A percentile compares a stretch with the other conserved stretches of the same genome.
phyloP scores from a whole-genome alignment of 2,797 vertebrate species.

The Sebastes taczanowskii region DNA sequence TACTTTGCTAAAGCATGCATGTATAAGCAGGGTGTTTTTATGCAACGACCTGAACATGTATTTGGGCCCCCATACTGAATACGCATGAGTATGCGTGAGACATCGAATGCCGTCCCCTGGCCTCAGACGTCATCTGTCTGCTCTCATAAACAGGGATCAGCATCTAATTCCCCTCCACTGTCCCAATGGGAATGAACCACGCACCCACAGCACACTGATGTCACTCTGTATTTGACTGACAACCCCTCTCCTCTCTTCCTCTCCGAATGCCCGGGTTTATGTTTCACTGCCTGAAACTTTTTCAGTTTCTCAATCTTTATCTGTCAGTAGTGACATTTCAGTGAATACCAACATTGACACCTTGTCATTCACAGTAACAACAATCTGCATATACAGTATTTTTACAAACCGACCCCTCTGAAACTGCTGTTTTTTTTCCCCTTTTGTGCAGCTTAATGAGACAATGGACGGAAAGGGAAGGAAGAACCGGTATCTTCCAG shows the following conservation, averaged over 20 bases:
- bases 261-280: conserved; percentile 13
- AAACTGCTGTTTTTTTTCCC: neutral
- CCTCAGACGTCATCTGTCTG: conserved; percentile 66
- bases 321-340: conserved; percentile 22
- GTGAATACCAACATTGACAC: conserved; percentile 1
- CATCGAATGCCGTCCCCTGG: conserved; percentile 23
- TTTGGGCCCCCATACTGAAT: conserved; percentile 21
- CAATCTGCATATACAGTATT: neutral
- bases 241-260: neutral
- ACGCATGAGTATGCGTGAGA: conserved; percentile 3
- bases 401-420: neutral
- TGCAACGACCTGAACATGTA: conserved; percentile 50
- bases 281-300: conserved; percentile 24
- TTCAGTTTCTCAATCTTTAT: conserved; percentile 13
- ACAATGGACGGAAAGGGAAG: conserved; percentile 71
- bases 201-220: conserved; percentile 49
- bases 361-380: conserved; percentile 4
- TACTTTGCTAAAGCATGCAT: neutral
- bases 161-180: conserved; percentile 46
- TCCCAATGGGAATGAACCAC: conserved; percentile 47
- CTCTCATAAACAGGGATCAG: conserved; percentile 62
- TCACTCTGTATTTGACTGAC: conserved; percentile 66
- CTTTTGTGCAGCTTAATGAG: conserved; percentile 82
- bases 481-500: conserved; percentile 85
- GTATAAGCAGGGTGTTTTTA: neutral